phyloP scores from a whole-genome alignment of 2,888 invertebrate species.

The Polydesmus complanatus region DNA sequence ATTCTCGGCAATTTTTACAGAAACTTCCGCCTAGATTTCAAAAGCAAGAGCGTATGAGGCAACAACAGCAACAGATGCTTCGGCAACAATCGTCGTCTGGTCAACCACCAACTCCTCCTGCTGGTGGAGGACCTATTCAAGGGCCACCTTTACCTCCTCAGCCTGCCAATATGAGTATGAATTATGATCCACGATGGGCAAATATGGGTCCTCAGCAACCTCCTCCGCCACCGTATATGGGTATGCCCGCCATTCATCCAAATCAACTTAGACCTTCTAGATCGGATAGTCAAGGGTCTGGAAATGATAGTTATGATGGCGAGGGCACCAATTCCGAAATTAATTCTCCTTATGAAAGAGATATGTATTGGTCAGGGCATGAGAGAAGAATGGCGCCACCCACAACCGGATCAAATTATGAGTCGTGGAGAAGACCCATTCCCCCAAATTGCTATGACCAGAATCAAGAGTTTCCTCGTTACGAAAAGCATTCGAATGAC shows the following conservation, averaged over 20 bases:
- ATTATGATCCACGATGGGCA: constrained; percentile 24
- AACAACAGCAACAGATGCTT: constrained; percentile 41
- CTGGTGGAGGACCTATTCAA: constrained; percentile 2
- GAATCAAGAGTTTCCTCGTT: constrained; percentile 16
- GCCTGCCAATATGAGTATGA: constrained; percentile 20
- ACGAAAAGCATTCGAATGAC: constrained; percentile 20
- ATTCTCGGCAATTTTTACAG: constrained; percentile 58
- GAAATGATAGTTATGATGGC: constrained; percentile 27
- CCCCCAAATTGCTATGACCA: constrained; percentile 21
- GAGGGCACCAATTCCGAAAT: constrained; percentile 28
- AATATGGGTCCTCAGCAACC: constrained; percentile 23
- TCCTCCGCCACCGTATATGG: constrained; percentile 20
- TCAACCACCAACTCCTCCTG: constrained; percentile 5
- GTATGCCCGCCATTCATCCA: constrained; percentile 14
- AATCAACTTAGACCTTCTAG: constrained; percentile 8
- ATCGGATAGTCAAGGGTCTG: constrained; percentile 14
- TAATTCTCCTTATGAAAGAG: constrained; percentile 21
- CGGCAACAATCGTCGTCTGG: constrained; percentile 14
- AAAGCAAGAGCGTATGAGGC: constrained; percentile 49
- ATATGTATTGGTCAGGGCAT: constrained; percentile 10
- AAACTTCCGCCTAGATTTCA: constrained; percentile 75
- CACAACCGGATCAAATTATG: constrained; percentile 15
- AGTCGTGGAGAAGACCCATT: constrained; percentile 20
- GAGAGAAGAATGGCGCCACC: constrained; percentile 2
- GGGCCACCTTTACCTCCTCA: constrained; percentile 22